These are phyloP conservation scores for Cantharis flavilabris DNA, from an alignment of 2,888 invertebrate species.

Conservation along the genomic window DNA sequence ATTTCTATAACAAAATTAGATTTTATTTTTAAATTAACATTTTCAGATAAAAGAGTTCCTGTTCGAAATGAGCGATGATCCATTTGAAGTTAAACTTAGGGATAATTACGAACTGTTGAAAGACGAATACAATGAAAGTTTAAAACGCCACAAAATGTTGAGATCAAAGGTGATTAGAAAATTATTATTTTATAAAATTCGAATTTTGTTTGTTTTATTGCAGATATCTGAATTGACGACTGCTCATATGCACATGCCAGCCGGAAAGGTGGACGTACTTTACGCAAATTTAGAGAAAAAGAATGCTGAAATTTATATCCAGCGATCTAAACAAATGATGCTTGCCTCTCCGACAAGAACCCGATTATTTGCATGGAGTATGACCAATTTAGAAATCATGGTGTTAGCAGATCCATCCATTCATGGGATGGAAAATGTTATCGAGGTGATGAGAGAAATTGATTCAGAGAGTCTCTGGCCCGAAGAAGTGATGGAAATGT, in stretches of 20 bases:
- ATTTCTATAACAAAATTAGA: neutral
- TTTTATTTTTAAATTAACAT: neutral
- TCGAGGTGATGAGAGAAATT: conserved; percentile 75
- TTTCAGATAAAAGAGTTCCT: conserved; percentile 80
- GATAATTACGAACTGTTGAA: conserved; percentile 94
- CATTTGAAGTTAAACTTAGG: conserved; percentile 94
- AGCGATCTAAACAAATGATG: conserved; percentile 75
- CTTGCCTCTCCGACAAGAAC: conserved; percentile 68
- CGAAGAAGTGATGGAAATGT: conserved; percentile 85
- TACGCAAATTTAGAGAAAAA: conserved; percentile 85
- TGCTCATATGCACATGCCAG: conserved; percentile 80
- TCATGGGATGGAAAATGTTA: conserved; percentile 79
- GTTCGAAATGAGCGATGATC: conserved; percentile 96
- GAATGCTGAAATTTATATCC: conserved; percentile 95
- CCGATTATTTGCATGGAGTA: conserved; percentile 84
- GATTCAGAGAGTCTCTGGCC: conserved; percentile 92
- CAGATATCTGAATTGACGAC: conserved; percentile 76
- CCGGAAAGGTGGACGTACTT: conserved; percentile 86
- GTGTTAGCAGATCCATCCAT: conserved; percentile 83
- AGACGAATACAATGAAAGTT: conserved; percentile 93
- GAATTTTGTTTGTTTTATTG: neutral
- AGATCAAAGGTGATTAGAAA: conserved; percentile 70
- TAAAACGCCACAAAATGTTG: conserved; percentile 85
- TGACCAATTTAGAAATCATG: conserved; percentile 71
- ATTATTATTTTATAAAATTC: neutral